phyloP scores from a whole-genome alignment of 2,113 vertebrate genomes.

The Furnarius figulus region DNA sequence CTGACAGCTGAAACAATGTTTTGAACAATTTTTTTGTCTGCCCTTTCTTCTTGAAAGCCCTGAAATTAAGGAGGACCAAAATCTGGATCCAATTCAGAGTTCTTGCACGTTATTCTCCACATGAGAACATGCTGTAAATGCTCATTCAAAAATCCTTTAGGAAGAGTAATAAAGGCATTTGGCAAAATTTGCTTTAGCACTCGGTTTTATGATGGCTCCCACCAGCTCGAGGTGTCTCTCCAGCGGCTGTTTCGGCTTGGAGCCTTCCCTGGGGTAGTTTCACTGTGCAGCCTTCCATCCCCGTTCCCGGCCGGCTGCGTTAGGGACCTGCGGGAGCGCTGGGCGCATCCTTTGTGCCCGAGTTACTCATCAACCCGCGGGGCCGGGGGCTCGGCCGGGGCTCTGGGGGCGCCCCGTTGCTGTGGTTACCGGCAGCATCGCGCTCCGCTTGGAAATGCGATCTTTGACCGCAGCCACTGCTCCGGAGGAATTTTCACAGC shows the following conservation, averaged over 20 bases:
- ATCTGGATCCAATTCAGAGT: neutral
- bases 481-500: slow-evolving; percentile 63
- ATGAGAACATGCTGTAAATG: neutral
- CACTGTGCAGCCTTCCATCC: neutral
- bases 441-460: slow-evolving; percentile 52
- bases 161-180: neutral
- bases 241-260: neutral
- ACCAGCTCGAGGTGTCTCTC: neutral
- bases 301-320: neutral
- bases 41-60: neutral
- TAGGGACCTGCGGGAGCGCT: slow-evolving; percentile 48
- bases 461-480: slow-evolving; percentile 49
- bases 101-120: neutral
- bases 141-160: neutral
- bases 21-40: neutral
- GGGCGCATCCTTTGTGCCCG: slow-evolving; percentile 66
- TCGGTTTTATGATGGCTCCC: neutral
- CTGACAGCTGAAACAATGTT: neutral
- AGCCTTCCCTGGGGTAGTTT: neutral
- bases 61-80: neutral
- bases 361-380: slow-evolving; percentile 76
- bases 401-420: slow-evolving; percentile 27
- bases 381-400: neutral
- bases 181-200: neutral
- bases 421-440: slow-evolving; percentile 64